Evolutionary conservation across 2,113 vertebrate genomes (phyloP).

Genomic region (Myotis lucifugus): DNA sequence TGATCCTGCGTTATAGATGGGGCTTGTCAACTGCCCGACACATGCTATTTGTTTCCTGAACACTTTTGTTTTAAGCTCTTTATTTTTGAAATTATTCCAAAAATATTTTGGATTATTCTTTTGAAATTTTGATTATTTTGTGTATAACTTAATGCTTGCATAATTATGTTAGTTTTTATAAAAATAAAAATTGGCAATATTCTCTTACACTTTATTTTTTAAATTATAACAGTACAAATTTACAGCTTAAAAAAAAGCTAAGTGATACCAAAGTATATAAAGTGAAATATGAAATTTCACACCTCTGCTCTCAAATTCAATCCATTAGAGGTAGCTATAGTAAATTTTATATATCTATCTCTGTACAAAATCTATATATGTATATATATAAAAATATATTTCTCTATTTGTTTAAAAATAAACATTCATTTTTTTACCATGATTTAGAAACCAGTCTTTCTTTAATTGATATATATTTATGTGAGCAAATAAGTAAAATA

Average conservation of each 20-base stretch:
- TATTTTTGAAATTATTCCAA: slow-evolving; percentile 45
- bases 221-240: background rate
- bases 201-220: background rate
- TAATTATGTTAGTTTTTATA: background rate
- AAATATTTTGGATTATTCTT: slow-evolving; percentile 8
- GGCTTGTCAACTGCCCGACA: background rate
- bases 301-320: background rate
- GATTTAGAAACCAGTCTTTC: background rate
- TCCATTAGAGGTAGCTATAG: background rate
- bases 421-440: background rate
- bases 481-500: background rate
- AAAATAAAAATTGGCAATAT: background rate
- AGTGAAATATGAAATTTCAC: slow-evolving; percentile 12
- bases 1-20: background rate
- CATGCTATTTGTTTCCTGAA: background rate
- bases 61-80: background rate
- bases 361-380: background rate
- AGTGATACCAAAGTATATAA: background rate
- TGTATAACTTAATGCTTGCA: background rate
- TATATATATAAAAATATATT: background rate
- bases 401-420: background rate
- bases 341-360: background rate
- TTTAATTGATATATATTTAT: background rate
- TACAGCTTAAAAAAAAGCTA: background rate
- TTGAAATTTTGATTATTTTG: slow-evolving; percentile 13